These are phyloP conservation scores for Megalurothrips usitatus DNA, from an alignment of 2,888 invertebrate species.

Conservation along the genomic window DNA sequence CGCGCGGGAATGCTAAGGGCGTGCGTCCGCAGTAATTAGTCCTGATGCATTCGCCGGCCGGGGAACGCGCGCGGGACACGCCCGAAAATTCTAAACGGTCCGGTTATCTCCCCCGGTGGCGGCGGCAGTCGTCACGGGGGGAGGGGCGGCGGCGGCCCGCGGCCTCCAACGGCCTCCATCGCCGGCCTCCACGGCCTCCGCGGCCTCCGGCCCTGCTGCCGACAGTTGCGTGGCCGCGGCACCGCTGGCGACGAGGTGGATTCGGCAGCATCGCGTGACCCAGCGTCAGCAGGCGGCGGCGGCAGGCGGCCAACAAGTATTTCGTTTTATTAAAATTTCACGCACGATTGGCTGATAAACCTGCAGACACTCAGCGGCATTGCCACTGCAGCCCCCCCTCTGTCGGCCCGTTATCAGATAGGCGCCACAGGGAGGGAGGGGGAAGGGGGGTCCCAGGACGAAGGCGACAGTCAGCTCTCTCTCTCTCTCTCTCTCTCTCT, in stretches of 20 bases:
- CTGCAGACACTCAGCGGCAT: background rate
- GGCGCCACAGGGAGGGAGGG: background rate
- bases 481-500: too few relatives aligned
- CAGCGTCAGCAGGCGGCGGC: background rate
- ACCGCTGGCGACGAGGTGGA: background rate
- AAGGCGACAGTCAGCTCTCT: too few relatives aligned
- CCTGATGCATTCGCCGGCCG: too few relatives aligned
- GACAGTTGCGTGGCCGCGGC: background rate
- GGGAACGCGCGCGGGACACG: too few relatives aligned
- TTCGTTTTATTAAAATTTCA: conserved; percentile 11
- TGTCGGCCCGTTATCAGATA: background rate
- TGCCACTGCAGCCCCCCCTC: background rate
- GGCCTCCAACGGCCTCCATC: background rate
- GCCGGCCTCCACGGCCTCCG: too few relatives aligned
- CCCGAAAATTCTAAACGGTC: too few relatives aligned
- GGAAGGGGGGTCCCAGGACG: background rate
- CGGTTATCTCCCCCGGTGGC: too few relatives aligned
- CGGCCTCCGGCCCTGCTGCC: background rate
- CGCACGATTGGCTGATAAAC: conserved; percentile 8
- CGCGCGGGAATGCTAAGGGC: too few relatives aligned
- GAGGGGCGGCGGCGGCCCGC: background rate
- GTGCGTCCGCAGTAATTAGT: too few relatives aligned
- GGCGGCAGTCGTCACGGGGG: background rate
- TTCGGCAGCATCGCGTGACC: background rate
- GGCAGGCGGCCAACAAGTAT: background rate